Evolutionary conservation across 2,113 vertebrate species (phyloP).

Genomic region (Casuarius casuarius): DNA sequence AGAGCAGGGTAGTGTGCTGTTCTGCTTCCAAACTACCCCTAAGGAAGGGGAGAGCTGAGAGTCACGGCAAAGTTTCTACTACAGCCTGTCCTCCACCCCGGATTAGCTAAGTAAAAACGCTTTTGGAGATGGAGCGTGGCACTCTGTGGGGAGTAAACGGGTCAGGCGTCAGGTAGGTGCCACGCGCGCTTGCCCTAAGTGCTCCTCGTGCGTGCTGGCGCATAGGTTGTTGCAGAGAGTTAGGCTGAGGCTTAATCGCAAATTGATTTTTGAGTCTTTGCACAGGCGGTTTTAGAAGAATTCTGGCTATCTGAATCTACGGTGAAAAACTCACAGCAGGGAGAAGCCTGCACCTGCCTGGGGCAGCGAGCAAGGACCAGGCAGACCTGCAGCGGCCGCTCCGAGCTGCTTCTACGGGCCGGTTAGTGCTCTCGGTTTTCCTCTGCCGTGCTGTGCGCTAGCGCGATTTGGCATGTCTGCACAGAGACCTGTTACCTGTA

Average conservation of each 20-base stretch:
- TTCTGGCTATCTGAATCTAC: not conserved
- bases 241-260: accelerated
- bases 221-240: not conserved
- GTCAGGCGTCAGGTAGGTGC: not conserved
- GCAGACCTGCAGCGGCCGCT: not conserved
- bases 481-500: not conserved
- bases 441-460: not conserved
- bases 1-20: not conserved
- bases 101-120: not conserved
- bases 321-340: not conserved
- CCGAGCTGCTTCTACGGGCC: not conserved
- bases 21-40: not conserved
- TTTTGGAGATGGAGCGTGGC: not conserved
- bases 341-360: not conserved
- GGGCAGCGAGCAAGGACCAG: accelerated
- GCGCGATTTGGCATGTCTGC: accelerated
- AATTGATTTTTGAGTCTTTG: not conserved
- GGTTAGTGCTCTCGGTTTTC: not conserved
- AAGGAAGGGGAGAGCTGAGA: not conserved
- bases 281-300: not conserved
- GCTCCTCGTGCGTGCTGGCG: not conserved
- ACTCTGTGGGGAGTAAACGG: too few relatives aligned
- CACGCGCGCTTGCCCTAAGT: not conserved
- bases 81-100: not conserved
- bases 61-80: not conserved